Base-by-base conservation (phyloP, 2,113 vertebrate species). In the Lycaon pictus region DNA sequence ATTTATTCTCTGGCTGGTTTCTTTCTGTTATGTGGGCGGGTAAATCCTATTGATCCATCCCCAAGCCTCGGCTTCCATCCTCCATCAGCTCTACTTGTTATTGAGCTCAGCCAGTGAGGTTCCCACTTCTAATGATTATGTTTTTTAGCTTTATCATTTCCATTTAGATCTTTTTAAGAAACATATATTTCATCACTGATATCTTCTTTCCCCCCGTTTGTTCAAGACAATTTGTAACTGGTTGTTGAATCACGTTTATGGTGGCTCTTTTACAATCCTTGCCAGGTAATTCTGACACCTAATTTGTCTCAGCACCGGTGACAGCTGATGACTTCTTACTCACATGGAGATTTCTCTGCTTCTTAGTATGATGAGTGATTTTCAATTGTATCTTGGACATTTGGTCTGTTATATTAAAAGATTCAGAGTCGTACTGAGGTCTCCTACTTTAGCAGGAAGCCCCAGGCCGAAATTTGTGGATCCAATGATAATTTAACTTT, bases 281-380 rank as follows among this genome's bases (percentile, higher is more conserved):
- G 55, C 62, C 32, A 3, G n/a, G 9, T 1, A 4, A 22, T 5
- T 29, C n/a, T 0, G 0, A 22, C 11, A 0, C 0, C 55, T 23
- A 8, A 7, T 16, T 27, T 48, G 15, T 22, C 25, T 80, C 9
- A 0, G 25, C 0, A 0, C 16, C 10, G 62, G 56, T 11, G 55
- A 11, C 22, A 1, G 35, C 7, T 4, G 48, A 1, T 3, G 2
- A 7, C 22, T 11, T 25, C 19, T 16, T 5, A 12, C 27, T 27
- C 48, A 60, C 1, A 9, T 27, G 13, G 22, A 51, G 69, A 13
- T 37, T 29, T 53, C 53, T 12, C 48, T 27, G 51, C 25, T 48
- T 29, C 56, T 35, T 4, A 2, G 62, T 11, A 1, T 8, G 22
- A 48, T 6, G 11, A 9, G 27, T 48, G 32, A 5, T 20, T 65